A percentile compares a stretch with the other conserved stretches of the same genome.
Evolutionary conservation across 2,888 invertebrate genomes (phyloP).

Genomic region (Onthophagus sagittarius): DNA sequence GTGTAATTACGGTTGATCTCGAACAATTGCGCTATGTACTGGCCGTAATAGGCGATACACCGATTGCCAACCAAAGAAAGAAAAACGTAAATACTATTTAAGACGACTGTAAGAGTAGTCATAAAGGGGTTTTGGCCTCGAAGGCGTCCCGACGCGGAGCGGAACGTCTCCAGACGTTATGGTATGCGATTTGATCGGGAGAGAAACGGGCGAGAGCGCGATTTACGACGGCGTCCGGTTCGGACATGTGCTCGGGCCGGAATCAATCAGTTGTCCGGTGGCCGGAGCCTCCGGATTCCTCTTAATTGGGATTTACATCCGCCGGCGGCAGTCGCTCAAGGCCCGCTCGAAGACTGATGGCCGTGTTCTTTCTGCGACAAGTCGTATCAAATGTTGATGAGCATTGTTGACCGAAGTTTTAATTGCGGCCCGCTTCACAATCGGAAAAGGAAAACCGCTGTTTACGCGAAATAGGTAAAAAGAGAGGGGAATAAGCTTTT

Average conservation of each 20-base stretch:
- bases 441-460: slow-evolving; percentile 3
- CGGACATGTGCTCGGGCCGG: slow-evolving; percentile 44
- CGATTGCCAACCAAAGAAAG: no score
- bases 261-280: slow-evolving; percentile 49
- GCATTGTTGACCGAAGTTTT: slow-evolving; percentile 24
- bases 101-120: background rate
- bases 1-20: background rate
- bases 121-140: background rate
- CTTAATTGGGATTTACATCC: slow-evolving; percentile 49
- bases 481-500: background rate
- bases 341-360: slow-evolving; percentile 32
- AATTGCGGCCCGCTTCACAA: slow-evolving; percentile 20
- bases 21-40: background rate
- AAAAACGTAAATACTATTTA: no score
- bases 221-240: slow-evolving; percentile 40
- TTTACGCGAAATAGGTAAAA: slow-evolving; percentile 1
- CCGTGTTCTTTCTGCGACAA: slow-evolving; percentile 27
- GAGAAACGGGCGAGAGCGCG: slow-evolving; percentile 32
- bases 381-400: slow-evolving; percentile 25
- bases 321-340: slow-evolving; percentile 17
- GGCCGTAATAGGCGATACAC: background rate
- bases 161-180: slow-evolving; percentile 15
- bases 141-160: background rate
- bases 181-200: slow-evolving; percentile 22
- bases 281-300: slow-evolving; percentile 39